phyloP scores from a whole-genome alignment of 2,888 invertebrate genomes.

The Hoplodrina ambigua region DNA sequence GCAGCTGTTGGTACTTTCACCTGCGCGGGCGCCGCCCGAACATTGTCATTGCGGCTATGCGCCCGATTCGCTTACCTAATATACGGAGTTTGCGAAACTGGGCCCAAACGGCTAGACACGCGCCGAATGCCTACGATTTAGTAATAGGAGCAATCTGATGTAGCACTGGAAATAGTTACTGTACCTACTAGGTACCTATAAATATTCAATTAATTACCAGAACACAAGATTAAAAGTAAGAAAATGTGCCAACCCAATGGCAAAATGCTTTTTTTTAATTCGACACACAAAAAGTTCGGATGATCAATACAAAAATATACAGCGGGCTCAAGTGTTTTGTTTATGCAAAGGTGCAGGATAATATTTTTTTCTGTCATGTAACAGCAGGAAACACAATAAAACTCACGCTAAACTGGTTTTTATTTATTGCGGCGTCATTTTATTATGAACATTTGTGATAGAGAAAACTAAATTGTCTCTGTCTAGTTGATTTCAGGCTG shows the following conservation, averaged over 20 bases:
- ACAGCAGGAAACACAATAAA: slow-evolving; percentile 39
- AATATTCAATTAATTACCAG: slow-evolving; percentile 7
- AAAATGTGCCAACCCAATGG: slow-evolving; percentile 10
- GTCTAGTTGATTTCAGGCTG: slow-evolving; percentile 25
- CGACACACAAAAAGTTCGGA: slow-evolving; percentile 15
- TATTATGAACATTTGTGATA: slow-evolving; percentile 12
- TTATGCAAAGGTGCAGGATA: slow-evolving; percentile 42
- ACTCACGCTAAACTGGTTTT: slow-evolving; percentile 40
- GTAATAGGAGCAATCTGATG: slow-evolving; percentile 70
- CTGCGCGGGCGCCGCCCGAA: slow-evolving; percentile 74
- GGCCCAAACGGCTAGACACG: slow-evolving; percentile 74
- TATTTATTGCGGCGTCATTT: slow-evolving; percentile 5
- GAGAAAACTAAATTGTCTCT: slow-evolving; percentile 21
- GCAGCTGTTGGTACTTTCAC: slow-evolving; percentile 83
- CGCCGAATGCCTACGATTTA: slow-evolving; percentile 71
- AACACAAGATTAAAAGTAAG: slow-evolving; percentile 18
- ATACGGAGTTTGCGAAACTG: slow-evolving; percentile 83
- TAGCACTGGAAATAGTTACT: slow-evolving; percentile 38
- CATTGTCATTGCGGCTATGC: slow-evolving; percentile 82
- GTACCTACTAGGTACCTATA: not conserved
- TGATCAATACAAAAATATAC: slow-evolving; percentile 23
- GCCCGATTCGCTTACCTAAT: slow-evolving; percentile 86
- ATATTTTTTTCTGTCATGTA: slow-evolving; percentile 30
- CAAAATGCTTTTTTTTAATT: not conserved
- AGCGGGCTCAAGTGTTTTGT: slow-evolving; percentile 27